Base-by-base conservation (phyloP, 2,888 invertebrate species). In the Bhutanitis thaidina region DNA sequence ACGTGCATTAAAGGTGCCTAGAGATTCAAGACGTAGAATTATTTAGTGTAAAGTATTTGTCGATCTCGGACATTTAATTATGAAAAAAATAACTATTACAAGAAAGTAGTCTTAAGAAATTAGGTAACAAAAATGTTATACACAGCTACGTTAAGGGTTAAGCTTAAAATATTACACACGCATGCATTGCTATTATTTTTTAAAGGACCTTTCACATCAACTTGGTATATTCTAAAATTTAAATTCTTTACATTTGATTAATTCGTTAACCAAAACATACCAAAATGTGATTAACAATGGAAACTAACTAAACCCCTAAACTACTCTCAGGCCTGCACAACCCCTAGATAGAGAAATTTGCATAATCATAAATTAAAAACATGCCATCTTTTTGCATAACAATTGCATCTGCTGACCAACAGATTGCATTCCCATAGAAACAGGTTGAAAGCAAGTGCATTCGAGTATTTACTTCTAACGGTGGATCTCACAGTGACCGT, bases 361-460 rank as follows among this genome's bases (percentile, higher is more conserved):
- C 81, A 83, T 84, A 84, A 81, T 77, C 69, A 65, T 81, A 72
- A 77, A 77, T 86, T 80, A 83, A 74, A 69, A 66, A 65, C 64
- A 63, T 56, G 66, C 69, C 61, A 53, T 57, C 56, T 68, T 77
- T 80, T 73, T 74, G 73, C 75, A 78, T 78, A 43, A 80, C 74
- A 80, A 81, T 69, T 53, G 67, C 55, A 50, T 51, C 51, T 35
- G 55, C 56, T 63, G 64, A 60, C 67, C 72, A 58, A 45, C 55
- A 41, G 61, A 60, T 7, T 14, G 4, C 63, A 63, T 83, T 82
- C 80, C 67, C 82, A 80, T 71, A 43, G 36, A 62, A 67, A 66
- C 75, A 82, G 80, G 83, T 83, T 69, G 74, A 54, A 59, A 65
- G 71, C 80, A 80, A 76, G 74, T 84, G 83, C 77, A 77, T 70